Evolutionary conservation across 2,113 vertebrate genomes (phyloP).

Genomic region (Periophthalmodon schlosseri): DNA sequence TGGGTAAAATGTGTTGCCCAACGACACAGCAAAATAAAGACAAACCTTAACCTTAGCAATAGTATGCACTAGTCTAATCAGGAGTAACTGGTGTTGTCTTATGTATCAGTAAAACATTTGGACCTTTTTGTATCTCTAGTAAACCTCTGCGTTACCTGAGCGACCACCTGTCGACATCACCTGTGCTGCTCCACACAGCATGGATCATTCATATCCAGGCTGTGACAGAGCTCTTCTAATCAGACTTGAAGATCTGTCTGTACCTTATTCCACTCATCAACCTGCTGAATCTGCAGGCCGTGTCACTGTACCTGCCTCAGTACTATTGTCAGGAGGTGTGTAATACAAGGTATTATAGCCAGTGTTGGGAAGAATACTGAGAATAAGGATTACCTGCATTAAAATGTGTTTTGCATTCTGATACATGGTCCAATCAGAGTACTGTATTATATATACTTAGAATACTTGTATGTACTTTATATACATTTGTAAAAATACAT

Average conservation of each 20-base stretch:
- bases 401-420: too few relatives aligned
- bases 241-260: background rate
- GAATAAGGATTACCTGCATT: too few relatives aligned
- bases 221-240: constrained; percentile 10
- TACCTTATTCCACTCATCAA: background rate
- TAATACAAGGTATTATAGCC: background rate
- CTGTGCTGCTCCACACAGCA: background rate
- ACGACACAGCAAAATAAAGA: too few relatives aligned
- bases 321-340: background rate
- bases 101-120: background rate
- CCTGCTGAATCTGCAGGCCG: constrained; percentile 2
- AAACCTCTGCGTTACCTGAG: background rate
- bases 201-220: constrained; percentile 6
- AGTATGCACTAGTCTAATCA: background rate
- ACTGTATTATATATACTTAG: too few relatives aligned
- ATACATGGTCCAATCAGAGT: too few relatives aligned
- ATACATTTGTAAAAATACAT: too few relatives aligned
- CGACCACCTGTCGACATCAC: background rate
- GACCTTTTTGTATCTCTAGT: background rate
- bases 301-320: constrained; percentile 11
- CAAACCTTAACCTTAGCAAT: too few relatives aligned
- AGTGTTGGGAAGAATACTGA: too few relatives aligned
- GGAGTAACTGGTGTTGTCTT: background rate
- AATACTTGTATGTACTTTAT: too few relatives aligned
- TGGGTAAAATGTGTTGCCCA: too few relatives aligned